Evolutionary conservation across 2,888 invertebrate genomes (phyloP).

Genomic region (Cephus spinipes): DNA sequence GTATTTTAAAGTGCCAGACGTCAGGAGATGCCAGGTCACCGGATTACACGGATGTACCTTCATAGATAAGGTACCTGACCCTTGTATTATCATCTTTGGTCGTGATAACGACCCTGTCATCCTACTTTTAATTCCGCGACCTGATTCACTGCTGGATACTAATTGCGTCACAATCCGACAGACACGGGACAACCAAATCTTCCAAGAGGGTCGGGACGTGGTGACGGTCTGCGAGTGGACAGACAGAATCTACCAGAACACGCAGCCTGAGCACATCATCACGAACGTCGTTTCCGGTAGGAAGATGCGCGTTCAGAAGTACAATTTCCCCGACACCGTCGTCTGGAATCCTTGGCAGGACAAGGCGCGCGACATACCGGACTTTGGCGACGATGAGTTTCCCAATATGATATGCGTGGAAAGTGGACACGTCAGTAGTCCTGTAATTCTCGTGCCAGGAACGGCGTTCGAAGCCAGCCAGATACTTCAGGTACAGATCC

Average conservation of each 20-base stretch:
- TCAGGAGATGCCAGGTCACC: constrained; percentile 89
- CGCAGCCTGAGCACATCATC: constrained; percentile 92
- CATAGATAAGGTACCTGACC: constrained; percentile 80
- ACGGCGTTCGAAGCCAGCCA: constrained; percentile 94
- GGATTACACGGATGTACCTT: constrained; percentile 92
- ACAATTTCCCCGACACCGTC: constrained; percentile 96
- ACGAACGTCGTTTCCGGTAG: constrained; percentile 92
- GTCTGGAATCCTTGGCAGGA: constrained; percentile 98
- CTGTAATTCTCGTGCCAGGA: constrained; percentile 88
- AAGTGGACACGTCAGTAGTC: constrained; percentile 89
- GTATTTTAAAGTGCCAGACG: constrained; percentile 96
- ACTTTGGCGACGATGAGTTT: constrained; percentile 97
- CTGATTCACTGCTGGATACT: too few relatives aligned
- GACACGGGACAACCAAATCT: constrained; percentile 87
- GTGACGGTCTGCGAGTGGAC: constrained; percentile 93
- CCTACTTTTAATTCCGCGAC: not conserved
- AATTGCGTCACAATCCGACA: constrained; percentile 50
- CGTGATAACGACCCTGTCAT: too few relatives aligned
- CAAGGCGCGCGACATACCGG: constrained; percentile 90
- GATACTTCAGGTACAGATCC: constrained; percentile 79
- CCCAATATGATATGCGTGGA: constrained; percentile 97
- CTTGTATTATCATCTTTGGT: too few relatives aligned
- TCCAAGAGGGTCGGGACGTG: constrained; percentile 91
- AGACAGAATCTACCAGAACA: constrained; percentile 93
- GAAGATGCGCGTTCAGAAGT: constrained; percentile 93